phyloP scores from a whole-genome alignment of 35 echinoderm and acorn worm species.

The Apostichopus japonicus region DNA sequence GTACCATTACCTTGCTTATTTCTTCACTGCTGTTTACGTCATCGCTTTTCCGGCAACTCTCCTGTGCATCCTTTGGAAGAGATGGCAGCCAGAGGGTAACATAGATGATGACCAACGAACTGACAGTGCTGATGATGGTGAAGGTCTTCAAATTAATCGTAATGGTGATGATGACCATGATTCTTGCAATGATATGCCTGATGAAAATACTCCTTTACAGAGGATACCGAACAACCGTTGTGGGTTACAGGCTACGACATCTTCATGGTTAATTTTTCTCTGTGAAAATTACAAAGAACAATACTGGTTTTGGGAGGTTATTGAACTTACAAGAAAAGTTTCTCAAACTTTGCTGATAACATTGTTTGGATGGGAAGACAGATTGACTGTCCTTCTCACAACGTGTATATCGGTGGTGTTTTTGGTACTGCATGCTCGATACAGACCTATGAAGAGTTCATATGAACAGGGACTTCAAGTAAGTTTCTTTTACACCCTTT shows the following conservation, averaged over 20 bases:
- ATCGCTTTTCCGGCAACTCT: background rate
- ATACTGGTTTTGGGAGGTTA: slow-evolving; percentile 67
- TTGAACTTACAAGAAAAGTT: slow-evolving; percentile 59
- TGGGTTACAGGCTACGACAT: background rate
- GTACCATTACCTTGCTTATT: slow-evolving; percentile 26
- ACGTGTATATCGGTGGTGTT: no score
- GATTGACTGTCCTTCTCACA: background rate
- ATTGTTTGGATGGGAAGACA: no score
- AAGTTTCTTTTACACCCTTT: no score
- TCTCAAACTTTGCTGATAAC: background rate
- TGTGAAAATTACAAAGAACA: slow-evolving; percentile 63
- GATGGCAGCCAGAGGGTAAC: background rate
- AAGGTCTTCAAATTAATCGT: background rate
- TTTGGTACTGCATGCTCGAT: no score
- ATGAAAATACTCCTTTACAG: background rate
- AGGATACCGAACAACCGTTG: background rate
- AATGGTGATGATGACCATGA: no score
- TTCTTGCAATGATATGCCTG: background rate
- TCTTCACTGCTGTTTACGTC: background rate
- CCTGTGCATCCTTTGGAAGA: background rate
- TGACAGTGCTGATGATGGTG: background rate
- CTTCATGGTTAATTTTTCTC: slow-evolving; percentile 3
- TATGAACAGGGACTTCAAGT: no score
- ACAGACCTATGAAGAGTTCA: no score
- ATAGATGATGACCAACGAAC: no score